Percentiles rank a stretch among this genome's conserved stretches.
Evolutionary conservation across 1,140 invertebrate species (phyloP).

Genomic region (Leptinotarsa lineolata): DNA sequence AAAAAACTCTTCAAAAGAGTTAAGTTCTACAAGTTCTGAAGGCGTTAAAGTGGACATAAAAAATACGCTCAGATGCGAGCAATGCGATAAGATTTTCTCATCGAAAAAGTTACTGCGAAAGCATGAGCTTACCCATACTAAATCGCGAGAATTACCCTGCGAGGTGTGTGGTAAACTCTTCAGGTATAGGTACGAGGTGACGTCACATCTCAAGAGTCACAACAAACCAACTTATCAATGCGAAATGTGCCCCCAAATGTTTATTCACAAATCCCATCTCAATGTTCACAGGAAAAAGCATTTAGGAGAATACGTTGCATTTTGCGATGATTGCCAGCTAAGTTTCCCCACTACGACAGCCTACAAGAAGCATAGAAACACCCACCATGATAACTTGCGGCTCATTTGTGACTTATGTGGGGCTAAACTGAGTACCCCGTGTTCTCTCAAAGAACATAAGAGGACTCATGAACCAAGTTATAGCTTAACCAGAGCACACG

Average conservation of each 20-base stretch:
- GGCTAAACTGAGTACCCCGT: constrained; percentile 34
- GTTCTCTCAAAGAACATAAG: constrained; percentile 46
- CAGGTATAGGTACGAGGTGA: constrained; percentile 41
- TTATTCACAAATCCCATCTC: constrained; percentile 70
- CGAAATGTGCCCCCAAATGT: constrained; percentile 60
- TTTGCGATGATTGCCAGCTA: constrained; percentile 42
- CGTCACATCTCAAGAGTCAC: constrained; percentile 37
- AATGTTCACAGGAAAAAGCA: constrained; percentile 68
- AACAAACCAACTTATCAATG: constrained; percentile 49
- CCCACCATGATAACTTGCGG: constrained; percentile 37
- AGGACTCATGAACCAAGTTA: constrained; percentile 38
- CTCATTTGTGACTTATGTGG: constrained; percentile 47
- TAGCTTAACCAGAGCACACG: constrained; percentile 24
- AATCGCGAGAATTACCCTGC: constrained; percentile 35
- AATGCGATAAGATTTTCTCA: constrained; percentile 24
- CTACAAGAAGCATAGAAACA: constrained; percentile 39
- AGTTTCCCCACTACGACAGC: constrained; percentile 40
- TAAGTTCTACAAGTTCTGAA: constrained; percentile 43
- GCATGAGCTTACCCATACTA: constrained; percentile 31
- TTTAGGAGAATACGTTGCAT: constrained; percentile 56
- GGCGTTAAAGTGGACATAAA: constrained; percentile 28
- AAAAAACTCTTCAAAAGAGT: background rate
- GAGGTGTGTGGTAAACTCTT: constrained; percentile 49
- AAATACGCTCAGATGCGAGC: constrained; percentile 35
- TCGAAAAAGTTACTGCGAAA: constrained; percentile 39